Base-by-base conservation (phyloP, 2,113 vertebrate species). In the Melanostigma gelatinosum region DNA sequence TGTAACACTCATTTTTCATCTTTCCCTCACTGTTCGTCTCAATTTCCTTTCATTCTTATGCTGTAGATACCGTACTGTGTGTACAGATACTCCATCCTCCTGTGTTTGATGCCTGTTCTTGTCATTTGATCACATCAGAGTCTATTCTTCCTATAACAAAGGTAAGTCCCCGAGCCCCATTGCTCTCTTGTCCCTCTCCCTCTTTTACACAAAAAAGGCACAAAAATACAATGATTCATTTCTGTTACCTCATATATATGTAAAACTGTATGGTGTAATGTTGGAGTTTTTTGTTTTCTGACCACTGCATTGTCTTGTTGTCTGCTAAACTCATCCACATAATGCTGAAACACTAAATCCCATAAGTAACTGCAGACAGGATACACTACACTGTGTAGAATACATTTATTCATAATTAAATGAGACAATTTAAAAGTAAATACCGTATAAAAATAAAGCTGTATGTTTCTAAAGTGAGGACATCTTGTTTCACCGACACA, bases 381-480 rank as follows among this genome's bases (percentile, higher is more conserved):
- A 40, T 76, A 54, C 78, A 74, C 34, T 52, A 82, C 89, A 85
- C 89, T 85, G 94, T 95, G 95, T 92, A 95, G 46, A 79, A 96
- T 93, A 92, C 91, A 87, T 93, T 96, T 89, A 96, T 85, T 88
- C 44, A 66, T 44, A 83, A 94, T 96, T 94, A 95, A 91, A 94
- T 95, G 94, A 95, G 95, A 96, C 96, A 96, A 29, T 40, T 65
- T 72, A 71, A 85, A 73, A 94, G 60, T 93, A 91, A 93, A 94
- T 96, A 94, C 94, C 91, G 93, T 96, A 96, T 94, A 96, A 96
- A 96, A 96, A 96, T 96, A 96, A 95, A 96, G 71, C 42, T 66
- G 50, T 62, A 44, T 48, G 46, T 62, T 70, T 94, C 94, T 94
- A 94, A 72, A 70, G 42, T 66, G 52, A 93, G 94, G 93, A 94